These are phyloP conservation scores for Campylomormyrus tamandua DNA, from an alignment of 2,113 vertebrate genomes.

Conservation along the genomic window DNA sequence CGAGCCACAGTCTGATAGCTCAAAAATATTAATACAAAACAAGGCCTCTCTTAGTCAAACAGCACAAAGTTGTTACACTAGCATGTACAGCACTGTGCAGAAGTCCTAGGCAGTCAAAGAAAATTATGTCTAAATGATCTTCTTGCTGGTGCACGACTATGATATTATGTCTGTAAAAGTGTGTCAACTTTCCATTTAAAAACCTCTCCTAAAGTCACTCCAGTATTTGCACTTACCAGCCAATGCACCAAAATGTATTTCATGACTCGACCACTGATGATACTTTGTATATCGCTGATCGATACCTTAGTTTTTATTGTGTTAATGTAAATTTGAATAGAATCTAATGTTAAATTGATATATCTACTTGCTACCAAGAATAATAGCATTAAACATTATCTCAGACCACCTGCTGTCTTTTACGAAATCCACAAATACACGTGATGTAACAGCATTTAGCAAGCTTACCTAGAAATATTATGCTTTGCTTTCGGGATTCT, in stretches of 20 bases:
- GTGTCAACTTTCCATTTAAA: background rate
- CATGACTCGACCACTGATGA: background rate
- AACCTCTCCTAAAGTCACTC: background rate
- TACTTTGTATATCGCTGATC: background rate
- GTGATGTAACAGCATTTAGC: background rate
- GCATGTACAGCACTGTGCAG: background rate
- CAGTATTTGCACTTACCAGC: background rate
- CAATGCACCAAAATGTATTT: background rate
- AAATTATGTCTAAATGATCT: background rate
- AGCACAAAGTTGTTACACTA: background rate
- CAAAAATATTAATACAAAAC: background rate
- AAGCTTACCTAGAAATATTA: slow-evolving; percentile 41
- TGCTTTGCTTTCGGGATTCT: slow-evolving; percentile 61
- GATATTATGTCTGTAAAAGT: background rate
- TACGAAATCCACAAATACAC: background rate
- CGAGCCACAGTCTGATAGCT: background rate
- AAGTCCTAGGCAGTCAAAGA: background rate
- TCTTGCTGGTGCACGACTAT: background rate
- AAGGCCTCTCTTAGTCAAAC: background rate
- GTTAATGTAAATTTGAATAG: background rate
- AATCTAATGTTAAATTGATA: background rate
- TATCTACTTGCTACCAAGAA: background rate
- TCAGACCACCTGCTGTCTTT: background rate
- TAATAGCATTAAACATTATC: background rate
- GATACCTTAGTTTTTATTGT: background rate